phyloP scores from a whole-genome alignment of 2,888 invertebrate genomes.

The Cactoblastis cactorum region DNA sequence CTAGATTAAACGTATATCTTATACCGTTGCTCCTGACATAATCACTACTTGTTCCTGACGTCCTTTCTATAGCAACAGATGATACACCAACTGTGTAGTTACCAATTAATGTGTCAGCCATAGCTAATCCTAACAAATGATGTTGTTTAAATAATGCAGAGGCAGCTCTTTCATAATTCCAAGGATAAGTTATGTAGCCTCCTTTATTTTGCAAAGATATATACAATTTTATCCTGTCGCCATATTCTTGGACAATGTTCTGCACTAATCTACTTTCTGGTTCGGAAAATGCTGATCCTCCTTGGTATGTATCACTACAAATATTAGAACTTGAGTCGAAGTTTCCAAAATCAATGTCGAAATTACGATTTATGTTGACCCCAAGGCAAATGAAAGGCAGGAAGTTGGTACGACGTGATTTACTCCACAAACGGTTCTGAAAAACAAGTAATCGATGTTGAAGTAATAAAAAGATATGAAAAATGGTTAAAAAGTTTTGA shows the following conservation, averaged over 20 bases:
- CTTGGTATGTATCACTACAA: conserved; percentile 44
- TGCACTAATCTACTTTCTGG: conserved; percentile 75
- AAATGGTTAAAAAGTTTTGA: too few relatives aligned
- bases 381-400: conserved; percentile 64
- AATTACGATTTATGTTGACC: conserved; percentile 84
- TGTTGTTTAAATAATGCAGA: conserved; percentile 19
- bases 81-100: conserved; percentile 15
- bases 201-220: conserved; percentile 84
- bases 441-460: too few relatives aligned
- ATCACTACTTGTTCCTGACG: conserved; percentile 22
- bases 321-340: conserved; percentile 62
- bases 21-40: conserved; percentile 19
- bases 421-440: conserved; percentile 4
- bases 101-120: conserved; percentile 9
- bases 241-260: conserved; percentile 63
- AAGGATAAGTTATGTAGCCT: conserved; percentile 77
- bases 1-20: conserved; percentile 18
- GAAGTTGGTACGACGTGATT: neutral
- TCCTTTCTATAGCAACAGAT: conserved; percentile 15
- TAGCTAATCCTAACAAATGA: conserved; percentile 15
- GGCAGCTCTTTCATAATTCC: conserved; percentile 64
- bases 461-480: too few relatives aligned
- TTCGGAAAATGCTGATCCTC: conserved; percentile 78
- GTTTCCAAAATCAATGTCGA: conserved; percentile 79
- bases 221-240: conserved; percentile 73